Conservation (phyloP, 2,113 vertebrate species). For the Agelaius phoeniceus region DNA sequence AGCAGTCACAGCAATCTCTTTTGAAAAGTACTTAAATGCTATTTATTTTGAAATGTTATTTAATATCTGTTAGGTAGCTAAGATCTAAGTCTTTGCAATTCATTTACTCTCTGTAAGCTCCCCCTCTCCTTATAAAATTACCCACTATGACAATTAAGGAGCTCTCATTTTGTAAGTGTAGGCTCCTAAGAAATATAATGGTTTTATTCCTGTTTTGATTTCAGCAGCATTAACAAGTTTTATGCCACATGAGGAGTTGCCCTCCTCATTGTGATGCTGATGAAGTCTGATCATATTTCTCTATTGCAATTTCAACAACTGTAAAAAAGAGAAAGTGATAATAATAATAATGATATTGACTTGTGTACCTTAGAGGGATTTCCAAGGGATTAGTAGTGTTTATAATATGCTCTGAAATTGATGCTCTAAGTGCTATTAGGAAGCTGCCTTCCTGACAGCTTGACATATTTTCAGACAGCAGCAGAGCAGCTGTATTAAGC, state of each 20-base stretch:
- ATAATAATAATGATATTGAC: neutral
- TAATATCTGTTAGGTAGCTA: neutral
- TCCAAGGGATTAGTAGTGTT: neutral
- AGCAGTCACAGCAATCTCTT: neutral
- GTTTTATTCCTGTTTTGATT: neutral
- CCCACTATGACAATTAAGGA: neutral
- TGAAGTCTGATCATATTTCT: neutral
- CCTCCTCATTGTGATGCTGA: neutral
- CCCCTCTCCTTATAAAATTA: neutral
- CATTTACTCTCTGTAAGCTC: neutral
- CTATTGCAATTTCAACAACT: neutral
- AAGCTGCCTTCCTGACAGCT: conserved; percentile 11
- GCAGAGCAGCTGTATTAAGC: neutral
- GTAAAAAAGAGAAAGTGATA: neutral
- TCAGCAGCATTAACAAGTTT: neutral
- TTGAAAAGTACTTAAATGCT: neutral
- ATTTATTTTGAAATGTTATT: conserved; percentile 15
- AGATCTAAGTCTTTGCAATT: neutral
- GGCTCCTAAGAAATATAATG: neutral
- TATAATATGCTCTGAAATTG: neutral
- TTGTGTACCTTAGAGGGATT: neutral
- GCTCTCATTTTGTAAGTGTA: neutral
- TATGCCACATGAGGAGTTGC: neutral
- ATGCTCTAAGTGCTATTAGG: neutral
- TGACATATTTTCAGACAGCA: conserved; percentile 10